These are phyloP conservation scores for Pollenia labialis DNA, from an alignment of 2,888 invertebrate genomes.

Conservation along the genomic window DNA sequence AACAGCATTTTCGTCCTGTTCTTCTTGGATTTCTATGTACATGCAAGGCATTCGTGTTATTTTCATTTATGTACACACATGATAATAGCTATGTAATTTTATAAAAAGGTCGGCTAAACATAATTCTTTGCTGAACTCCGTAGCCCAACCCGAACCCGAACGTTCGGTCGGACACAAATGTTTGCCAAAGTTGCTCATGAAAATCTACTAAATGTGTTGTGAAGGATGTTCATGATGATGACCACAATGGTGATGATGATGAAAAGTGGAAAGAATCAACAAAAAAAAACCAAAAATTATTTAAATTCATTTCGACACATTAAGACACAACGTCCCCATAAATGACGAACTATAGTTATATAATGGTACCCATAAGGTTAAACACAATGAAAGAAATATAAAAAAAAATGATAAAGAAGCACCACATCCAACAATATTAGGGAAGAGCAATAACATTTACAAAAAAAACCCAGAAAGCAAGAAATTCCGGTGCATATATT, in stretches of 20 bases:
- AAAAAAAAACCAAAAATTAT: conserved; percentile 67
- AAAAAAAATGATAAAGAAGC: conserved; percentile 27
- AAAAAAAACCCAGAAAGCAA: conserved; percentile 3
- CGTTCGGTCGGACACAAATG: neutral
- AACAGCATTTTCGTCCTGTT: too few relatives aligned
- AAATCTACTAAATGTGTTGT: conserved; percentile 42
- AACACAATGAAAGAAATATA: conserved; percentile 42
- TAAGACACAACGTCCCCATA: conserved; percentile 75
- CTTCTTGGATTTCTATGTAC: too few relatives aligned
- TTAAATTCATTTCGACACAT: conserved; percentile 79
- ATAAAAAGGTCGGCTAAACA: too few relatives aligned
- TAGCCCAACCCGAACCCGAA: too few relatives aligned
- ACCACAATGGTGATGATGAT: neutral
- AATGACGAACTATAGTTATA: conserved; percentile 71
- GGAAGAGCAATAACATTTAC: conserved; percentile 3
- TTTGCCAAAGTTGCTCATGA: conserved; percentile 36
- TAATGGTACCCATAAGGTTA: conserved; percentile 67
- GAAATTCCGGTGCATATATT: conserved; percentile 30
- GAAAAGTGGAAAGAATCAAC: neutral
- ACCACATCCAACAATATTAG: conserved; percentile 20
- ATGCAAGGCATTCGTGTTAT: too few relatives aligned
- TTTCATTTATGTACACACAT: too few relatives aligned
- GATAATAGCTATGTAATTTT: too few relatives aligned
- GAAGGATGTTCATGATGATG: conserved; percentile 16
- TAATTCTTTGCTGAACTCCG: too few relatives aligned